Base-by-base conservation (phyloP, 2,888 invertebrate species). In the Cephalotes varians region DNA sequence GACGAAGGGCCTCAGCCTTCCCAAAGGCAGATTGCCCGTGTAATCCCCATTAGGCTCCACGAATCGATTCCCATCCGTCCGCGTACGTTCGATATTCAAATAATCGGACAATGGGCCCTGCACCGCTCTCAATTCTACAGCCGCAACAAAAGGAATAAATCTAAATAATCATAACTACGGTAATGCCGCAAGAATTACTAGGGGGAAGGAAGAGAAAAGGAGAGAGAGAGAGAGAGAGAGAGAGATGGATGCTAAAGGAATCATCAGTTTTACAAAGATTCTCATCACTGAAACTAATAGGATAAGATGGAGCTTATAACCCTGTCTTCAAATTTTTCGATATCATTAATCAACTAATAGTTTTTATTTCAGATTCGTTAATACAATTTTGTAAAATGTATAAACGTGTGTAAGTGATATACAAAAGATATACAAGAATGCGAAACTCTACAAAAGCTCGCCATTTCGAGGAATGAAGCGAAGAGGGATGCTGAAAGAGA, bases 31-130 rank as follows among this genome's bases (percentile, higher is more conserved):
- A 94, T 94, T 94, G 93, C 93, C 93, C 94, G 93, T 94, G 94
- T 94, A 94, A 94, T 94, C 93, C 93, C 94, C 93, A 94, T 94
- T 94, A 94, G 93, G 91, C 91, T 91, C 92, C 92, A 92, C 93
- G 92, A 94, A 94, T 94, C 94, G 93, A 94, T 94, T 93, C 93
- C 91, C 91, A 91, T 91, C 91, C 90, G 91, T 91, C 89, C 87
- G 90, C 90, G 90, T 92, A 87, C 92, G 92, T 92, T 92, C 93
- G 93, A 93, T 93, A 94, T 94, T 94, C 93, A 93, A 94, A 94
- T 94, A 93, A 94, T 93, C 93, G 93, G 93, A 94, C 94, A 94
- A 94, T 94, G 91, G 93, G 87, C 89, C 86, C 89, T 84, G 88
- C 86, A 87, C 87, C 87, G 91, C 90, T 90, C 90, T 90, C 88